phyloP scores from a whole-genome alignment of 1,140 invertebrate genomes.

The Drosophila arawakana region DNA sequence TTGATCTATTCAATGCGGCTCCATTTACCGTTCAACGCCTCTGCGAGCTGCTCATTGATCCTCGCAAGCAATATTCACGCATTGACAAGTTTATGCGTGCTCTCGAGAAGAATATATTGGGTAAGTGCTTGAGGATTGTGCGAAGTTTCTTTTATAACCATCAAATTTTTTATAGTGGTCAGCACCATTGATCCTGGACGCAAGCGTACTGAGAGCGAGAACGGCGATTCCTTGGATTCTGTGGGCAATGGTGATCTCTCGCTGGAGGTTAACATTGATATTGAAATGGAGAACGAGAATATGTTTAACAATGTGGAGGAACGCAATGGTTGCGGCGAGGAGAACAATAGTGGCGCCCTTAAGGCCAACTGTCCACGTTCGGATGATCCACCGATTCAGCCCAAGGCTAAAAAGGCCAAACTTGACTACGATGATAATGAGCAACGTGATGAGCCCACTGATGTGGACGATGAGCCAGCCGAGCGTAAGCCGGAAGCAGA shows the following conservation, averaged over 20 bases:
- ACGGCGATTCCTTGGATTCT: slow-evolving; percentile 88
- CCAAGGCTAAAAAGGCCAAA: slow-evolving; percentile 79
- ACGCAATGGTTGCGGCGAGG: slow-evolving; percentile 60
- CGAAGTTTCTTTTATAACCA: not conserved
- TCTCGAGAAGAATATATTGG: slow-evolving; percentile 95
- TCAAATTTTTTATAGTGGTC: slow-evolving; percentile 87
- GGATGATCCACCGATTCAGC: slow-evolving; percentile 51
- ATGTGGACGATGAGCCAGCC: slow-evolving; percentile 20
- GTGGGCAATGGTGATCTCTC: slow-evolving; percentile 87
- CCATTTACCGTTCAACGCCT: slow-evolving; percentile 98
- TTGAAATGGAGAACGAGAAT: slow-evolving; percentile 88
- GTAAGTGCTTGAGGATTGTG: slow-evolving; percentile 37
- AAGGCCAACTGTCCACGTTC: slow-evolving; percentile 62
- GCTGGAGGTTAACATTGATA: slow-evolving; percentile 88
- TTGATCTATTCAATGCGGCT: slow-evolving; percentile 94
- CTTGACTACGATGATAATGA: slow-evolving; percentile 61
- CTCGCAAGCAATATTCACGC: slow-evolving; percentile 96
- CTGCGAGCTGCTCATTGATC: slow-evolving; percentile 95
- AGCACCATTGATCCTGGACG: slow-evolving; percentile 95
- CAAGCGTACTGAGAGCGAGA: slow-evolving; percentile 87
- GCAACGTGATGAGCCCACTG: slow-evolving; percentile 23
- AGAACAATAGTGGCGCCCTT: slow-evolving; percentile 19
- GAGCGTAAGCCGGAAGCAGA: slow-evolving; percentile 18
- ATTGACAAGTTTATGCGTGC: slow-evolving; percentile 98
- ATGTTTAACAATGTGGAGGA: slow-evolving; percentile 85